Base-by-base conservation (phyloP, 1,140 invertebrate species). In the Cyclina sinensis region DNA sequence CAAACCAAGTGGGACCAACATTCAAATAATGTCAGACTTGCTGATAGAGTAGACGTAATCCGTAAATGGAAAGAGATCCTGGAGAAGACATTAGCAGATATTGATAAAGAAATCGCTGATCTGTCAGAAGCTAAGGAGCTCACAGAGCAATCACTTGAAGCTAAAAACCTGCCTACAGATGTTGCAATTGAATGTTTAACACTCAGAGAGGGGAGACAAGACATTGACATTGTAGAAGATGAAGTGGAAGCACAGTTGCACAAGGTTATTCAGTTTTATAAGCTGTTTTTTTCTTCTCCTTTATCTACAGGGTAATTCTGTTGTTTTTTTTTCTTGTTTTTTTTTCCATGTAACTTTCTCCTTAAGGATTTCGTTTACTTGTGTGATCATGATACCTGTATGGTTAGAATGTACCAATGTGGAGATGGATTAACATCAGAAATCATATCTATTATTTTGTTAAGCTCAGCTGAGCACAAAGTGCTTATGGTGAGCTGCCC, bases 1-100 rank as follows among this genome's bases (percentile, higher is more conserved):
- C 97, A 97, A 94, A 97, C 97, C 0, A 96, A 97, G 92, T 98
- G 98, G 98, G 97, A 98, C 90, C 97, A 97, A 90, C 97, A 98
- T 88, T 97, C 97, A 91, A 98, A 98, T 91, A 97, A 98, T 94
- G 97, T 97, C 65, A 96, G 97, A 59, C 95, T 98, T 18, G 95
- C 97, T 21, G 97, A 98, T 88, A 96, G 97, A 96, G 92, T 95
- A 79, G 95, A 95, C 89, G 89, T 94, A 54, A 95, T 95, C 76
- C 90, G 95, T 62, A 94, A 95, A 83, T 98, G 98, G 98, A 96
- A 97, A 87, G 96, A 97, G 73, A 96, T 97, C 9, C 96, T 98
- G 0, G 96, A 97, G 91, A 97, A 97, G 87, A 96, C 97, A 37
- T 94, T 97, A 1, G 96, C 97, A 59, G 96, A 97, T 27, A 94